These are phyloP conservation scores for Platalea minor DNA, from an alignment of 2,797 vertebrate species.

Conservation along the genomic window DNA sequence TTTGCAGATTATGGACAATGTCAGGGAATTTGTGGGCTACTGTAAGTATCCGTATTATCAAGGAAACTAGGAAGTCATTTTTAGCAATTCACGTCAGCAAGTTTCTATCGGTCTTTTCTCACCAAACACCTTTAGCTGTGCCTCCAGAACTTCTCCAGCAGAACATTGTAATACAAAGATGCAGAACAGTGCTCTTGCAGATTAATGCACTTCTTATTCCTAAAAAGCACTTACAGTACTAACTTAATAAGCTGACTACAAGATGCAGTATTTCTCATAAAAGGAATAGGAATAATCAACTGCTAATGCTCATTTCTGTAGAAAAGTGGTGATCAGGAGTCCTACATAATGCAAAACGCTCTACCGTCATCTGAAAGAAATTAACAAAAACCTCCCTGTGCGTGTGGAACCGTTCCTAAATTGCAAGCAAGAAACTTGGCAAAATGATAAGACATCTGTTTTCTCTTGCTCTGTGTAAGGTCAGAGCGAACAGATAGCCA, in stretches of 20 bases:
- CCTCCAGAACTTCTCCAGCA: not conserved
- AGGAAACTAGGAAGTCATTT: not conserved
- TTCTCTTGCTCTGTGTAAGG: slow-evolving; percentile 80
- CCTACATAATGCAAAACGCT: slow-evolving; percentile 30
- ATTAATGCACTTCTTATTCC: not conserved
- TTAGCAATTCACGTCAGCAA: not conserved
- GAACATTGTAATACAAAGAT: not conserved
- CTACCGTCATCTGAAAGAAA: slow-evolving; percentile 77
- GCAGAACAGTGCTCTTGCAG: not conserved
- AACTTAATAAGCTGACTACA: slow-evolving; percentile 48
- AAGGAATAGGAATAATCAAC: slow-evolving; percentile 29
- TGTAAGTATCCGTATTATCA: accelerated
- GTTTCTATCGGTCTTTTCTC: not conserved
- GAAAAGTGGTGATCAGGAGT: slow-evolving; percentile 47
- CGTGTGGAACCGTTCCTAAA: slow-evolving; percentile 78
- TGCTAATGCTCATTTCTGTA: slow-evolving; percentile 50
- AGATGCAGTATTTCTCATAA: slow-evolving; percentile 5
- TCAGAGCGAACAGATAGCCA: slow-evolving; percentile 81
- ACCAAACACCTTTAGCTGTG: not conserved
- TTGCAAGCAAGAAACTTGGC: slow-evolving; percentile 81
- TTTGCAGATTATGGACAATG: not conserved
- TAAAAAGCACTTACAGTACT: slow-evolving; percentile 8
- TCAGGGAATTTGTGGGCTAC: not conserved
- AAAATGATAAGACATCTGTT: slow-evolving; percentile 85
- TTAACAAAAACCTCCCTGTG: slow-evolving; percentile 76